These are phyloP conservation scores for Leptopilina myrica DNA, from an alignment of 2,888 invertebrate genomes.

Conservation along the genomic window DNA sequence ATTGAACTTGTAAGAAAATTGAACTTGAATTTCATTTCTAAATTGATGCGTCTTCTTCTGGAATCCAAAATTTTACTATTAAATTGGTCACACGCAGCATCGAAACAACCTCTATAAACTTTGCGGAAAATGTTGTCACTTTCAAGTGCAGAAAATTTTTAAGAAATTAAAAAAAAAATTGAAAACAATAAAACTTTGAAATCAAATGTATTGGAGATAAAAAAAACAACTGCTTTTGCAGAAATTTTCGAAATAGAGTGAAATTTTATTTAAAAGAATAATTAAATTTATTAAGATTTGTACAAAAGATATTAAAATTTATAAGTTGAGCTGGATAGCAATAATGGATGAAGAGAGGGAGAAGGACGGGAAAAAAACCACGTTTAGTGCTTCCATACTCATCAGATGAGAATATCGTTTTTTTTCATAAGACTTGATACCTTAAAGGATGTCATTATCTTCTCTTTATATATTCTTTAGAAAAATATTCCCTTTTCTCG, in stretches of 20 bases:
- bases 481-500: neutral
- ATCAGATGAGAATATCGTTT: neutral
- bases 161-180: too few relatives aligned
- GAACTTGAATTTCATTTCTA: neutral
- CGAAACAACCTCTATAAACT: too few relatives aligned
- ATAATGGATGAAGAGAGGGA: neutral
- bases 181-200: too few relatives aligned
- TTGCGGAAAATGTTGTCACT: too few relatives aligned
- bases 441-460: conserved; percentile 14
- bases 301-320: neutral
- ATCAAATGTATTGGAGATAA: too few relatives aligned
- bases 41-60: neutral
- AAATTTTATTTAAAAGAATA: too few relatives aligned
- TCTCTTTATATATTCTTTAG: neutral
- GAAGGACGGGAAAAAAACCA: neutral
- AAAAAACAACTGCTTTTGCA: too few relatives aligned
- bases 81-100: too few relatives aligned
- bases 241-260: too few relatives aligned
- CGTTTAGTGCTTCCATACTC: neutral
- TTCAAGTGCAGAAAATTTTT: too few relatives aligned
- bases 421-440: conserved; percentile 2
- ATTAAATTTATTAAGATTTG: neutral
- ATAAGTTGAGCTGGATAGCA: neutral
- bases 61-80: too few relatives aligned
- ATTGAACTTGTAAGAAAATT: neutral